Percentiles rank a stretch among this genome's conserved stretches.
These are phyloP conservation scores for Chlamydotis undulata DNA, from an alignment of 2,113 vertebrate genomes.

Conservation along the genomic window DNA sequence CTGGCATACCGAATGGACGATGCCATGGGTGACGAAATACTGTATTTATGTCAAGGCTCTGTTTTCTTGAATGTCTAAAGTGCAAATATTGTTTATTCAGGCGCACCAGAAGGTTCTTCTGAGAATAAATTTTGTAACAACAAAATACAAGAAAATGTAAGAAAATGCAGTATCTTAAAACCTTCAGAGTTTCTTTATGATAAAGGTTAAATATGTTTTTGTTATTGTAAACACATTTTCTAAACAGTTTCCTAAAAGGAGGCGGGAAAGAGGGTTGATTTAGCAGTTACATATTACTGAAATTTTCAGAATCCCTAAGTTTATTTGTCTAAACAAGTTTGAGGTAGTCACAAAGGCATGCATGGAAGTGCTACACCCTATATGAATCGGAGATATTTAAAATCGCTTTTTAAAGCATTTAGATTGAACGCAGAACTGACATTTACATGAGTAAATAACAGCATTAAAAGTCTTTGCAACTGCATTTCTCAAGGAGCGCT, in stretches of 20 bases:
- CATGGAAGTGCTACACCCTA: neutral
- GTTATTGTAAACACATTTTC: neutral
- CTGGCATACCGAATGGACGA: neutral
- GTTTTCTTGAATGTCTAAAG: neutral
- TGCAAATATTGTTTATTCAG: neutral
- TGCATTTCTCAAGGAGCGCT: accelerated
- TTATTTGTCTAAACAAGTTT: neutral
- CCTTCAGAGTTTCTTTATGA: neutral
- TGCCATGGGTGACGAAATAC: neutral
- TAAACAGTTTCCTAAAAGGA: neutral
- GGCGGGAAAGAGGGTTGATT: neutral
- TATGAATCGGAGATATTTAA: neutral
- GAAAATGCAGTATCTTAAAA: neutral
- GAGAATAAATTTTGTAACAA: neutral
- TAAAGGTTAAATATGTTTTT: neutral
- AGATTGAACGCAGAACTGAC: neutral
- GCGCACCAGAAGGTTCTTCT: neutral
- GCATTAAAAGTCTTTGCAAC: neutral
- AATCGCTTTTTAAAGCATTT: neutral
- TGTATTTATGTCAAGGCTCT: neutral
- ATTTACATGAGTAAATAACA: neutral
- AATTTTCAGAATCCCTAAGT: neutral
- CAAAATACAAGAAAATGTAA: neutral
- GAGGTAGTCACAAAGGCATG: neutral
- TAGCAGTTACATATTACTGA: neutral